Evolutionary conservation across 2,797 vertebrate species (phyloP), one percentile per base, ranked within the genome.

Genomic region (Hypotaenidia philippensis): DNA sequence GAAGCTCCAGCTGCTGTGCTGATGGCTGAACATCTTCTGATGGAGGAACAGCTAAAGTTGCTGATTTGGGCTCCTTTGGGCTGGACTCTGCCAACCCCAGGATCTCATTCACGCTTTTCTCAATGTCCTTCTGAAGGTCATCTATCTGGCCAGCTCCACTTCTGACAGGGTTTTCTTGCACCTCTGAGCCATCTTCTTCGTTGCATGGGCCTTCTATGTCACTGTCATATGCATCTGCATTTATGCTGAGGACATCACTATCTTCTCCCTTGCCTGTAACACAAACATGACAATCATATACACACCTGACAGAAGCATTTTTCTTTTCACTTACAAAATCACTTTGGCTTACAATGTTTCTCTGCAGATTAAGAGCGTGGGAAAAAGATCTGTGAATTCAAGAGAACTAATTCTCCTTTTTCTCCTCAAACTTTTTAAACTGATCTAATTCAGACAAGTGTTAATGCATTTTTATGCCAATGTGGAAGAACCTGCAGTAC

Each of bases 191-290:
- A 63, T 97, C 94, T 49, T 97, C 98, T 91, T 99, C 99, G 7
- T 98, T 98, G 97, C 99, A 99, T 7, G 98, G 98, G 13, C 98
- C 99, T 96, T 99, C 99, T 82, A 99, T 99, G 97, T 99, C 99
- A 26, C 99, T 99, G 87, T 99, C 99, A 29, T 99, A 99, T 5
- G 98, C 98, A 96, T 99, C 99, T 40, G 99, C 99, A 44, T 99
- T 99, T 96, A 99, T 99, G 98, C 99, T 99, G 66, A 99, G 98
- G 52, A 99, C 99, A 75, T 99, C 99, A 6, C 98, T 99, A 88
- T 99, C 99, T 97, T 99, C 99, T 63, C 99, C 98, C 53, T 97
- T 98, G 92, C 98, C 97, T 98, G 95, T 16, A 98, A 97, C 34
- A 96, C 66, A 97, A 95, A 93, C 31, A 13, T 19, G 94, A 87